These are phyloP conservation scores for Cheilosia grossa DNA, from an alignment of 2,888 invertebrate species.

Conservation along the genomic window DNA sequence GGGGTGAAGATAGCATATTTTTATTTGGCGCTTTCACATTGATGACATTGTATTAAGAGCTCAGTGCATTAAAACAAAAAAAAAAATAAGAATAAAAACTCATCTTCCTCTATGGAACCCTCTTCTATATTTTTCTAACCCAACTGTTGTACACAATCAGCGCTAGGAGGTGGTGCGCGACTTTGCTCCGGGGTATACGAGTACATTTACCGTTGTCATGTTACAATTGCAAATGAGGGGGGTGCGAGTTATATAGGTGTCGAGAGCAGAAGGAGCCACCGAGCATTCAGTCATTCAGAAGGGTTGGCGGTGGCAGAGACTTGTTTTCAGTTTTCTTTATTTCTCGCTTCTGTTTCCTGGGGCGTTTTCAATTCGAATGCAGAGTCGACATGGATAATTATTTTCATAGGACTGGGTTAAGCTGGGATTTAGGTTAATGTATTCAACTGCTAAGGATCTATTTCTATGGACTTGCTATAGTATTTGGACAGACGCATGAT, in stretches of 20 bases:
- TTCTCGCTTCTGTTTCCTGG: conserved; percentile 37
- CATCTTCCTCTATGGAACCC: neutral
- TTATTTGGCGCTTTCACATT: conserved; percentile 60
- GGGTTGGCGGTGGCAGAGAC: conserved; percentile 1
- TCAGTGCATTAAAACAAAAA: conserved; percentile 45
- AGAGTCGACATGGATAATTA: conserved; percentile 64
- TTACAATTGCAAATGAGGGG: conserved; percentile 36
- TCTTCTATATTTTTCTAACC: too few relatives aligned
- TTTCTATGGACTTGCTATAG: conserved; percentile 27
- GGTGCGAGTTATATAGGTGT: conserved; percentile 27
- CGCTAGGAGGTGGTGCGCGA: conserved; percentile 10
- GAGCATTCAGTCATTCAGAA: conserved; percentile 7
- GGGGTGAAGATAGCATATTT: conserved; percentile 18
- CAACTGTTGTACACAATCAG: conserved; percentile 10
- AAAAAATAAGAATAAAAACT: too few relatives aligned
- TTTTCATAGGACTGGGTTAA: conserved; percentile 52
- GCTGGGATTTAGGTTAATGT: conserved; percentile 72
- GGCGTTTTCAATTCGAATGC: conserved; percentile 68
- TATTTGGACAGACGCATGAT: conserved; percentile 41
- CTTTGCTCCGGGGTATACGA: conserved; percentile 12
- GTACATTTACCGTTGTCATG: conserved; percentile 5
- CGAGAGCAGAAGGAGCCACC: neutral
- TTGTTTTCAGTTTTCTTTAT: neutral
- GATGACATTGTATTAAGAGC: conserved; percentile 74
- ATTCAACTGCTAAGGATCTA: conserved; percentile 55